Percentiles rank a stretch among this genome's conserved stretches.
These are phyloP conservation scores for Engystomops pustulosus DNA, from an alignment of 2,113 vertebrate genomes.

Conservation along the genomic window DNA sequence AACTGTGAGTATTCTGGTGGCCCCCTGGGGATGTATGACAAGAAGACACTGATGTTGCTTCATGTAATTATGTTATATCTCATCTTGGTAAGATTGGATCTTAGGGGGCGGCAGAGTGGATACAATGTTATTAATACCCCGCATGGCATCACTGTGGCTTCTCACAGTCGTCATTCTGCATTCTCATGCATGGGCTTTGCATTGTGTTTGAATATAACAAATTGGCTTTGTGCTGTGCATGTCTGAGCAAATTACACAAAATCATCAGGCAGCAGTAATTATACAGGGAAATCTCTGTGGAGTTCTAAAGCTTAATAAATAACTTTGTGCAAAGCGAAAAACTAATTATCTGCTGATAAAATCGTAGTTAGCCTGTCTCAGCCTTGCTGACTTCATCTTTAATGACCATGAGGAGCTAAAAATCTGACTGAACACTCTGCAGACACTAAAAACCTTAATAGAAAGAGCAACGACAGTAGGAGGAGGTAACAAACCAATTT, in stretches of 20 bases:
- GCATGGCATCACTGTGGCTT: background rate
- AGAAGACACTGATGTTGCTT: background rate
- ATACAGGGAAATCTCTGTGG: slow-evolving; percentile 52
- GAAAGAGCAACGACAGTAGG: slow-evolving; percentile 7
- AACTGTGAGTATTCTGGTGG: background rate
- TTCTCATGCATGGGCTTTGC: background rate
- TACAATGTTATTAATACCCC: background rate
- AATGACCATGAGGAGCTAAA: slow-evolving; percentile 46
- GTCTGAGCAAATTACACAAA: slow-evolving; percentile 32
- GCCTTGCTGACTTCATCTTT: slow-evolving; percentile 60
- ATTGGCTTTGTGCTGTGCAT: slow-evolving; percentile 29
- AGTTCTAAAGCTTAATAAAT: slow-evolving; percentile 55
- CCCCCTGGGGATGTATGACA: background rate
- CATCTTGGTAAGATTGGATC: background rate
- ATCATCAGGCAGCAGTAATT: slow-evolving; percentile 50
- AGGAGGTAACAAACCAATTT: too few species aligned
- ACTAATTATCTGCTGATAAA: slow-evolving; percentile 63
- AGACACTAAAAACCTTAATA: slow-evolving; percentile 15
- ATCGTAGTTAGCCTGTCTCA: slow-evolving; percentile 50
- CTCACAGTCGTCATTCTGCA: background rate
- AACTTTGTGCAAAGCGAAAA: slow-evolving; percentile 57
- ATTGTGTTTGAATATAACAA: slow-evolving; percentile 53
- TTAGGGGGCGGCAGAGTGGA: background rate
- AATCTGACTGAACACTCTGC: slow-evolving; percentile 45
- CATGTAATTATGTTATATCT: slow-evolving; percentile 23